Conservation (phyloP, 2,888 invertebrate genomes). For the Eupelmus urozonus region DNA sequence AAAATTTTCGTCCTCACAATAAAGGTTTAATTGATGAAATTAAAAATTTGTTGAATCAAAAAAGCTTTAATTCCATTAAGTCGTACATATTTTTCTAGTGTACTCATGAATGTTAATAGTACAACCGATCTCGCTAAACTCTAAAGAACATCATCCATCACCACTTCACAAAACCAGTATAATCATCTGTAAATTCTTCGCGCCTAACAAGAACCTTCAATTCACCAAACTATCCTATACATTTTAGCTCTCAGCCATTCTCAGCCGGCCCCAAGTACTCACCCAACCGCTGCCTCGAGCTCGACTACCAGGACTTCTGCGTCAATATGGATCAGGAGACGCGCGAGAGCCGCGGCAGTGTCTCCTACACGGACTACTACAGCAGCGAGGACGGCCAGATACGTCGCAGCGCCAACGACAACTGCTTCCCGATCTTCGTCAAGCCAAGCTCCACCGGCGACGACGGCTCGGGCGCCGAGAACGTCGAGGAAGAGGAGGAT, state of each 20-base stretch:
- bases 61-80: too few species aligned
- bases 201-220: too few species aligned
- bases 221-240: too few species aligned
- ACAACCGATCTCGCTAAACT: too few species aligned
- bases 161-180: too few species aligned
- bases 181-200: too few species aligned
- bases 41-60: too few species aligned
- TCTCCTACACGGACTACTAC: slow-evolving; percentile 76
- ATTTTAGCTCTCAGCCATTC: slow-evolving; percentile 66
- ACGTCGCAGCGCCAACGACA: slow-evolving; percentile 65
- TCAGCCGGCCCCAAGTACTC: slow-evolving; percentile 79
- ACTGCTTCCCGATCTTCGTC: slow-evolving; percentile 56
- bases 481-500: slow-evolving; percentile 74
- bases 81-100: too few species aligned
- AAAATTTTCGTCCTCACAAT: too few species aligned
- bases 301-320: slow-evolving; percentile 78
- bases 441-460: slow-evolving; percentile 52
- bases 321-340: slow-evolving; percentile 71
- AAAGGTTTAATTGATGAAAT: too few species aligned
- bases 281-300: slow-evolving; percentile 79
- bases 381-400: slow-evolving; percentile 76
- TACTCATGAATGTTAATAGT: too few species aligned
- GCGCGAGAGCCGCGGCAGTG: slow-evolving; percentile 74
- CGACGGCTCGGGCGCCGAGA: slow-evolving; percentile 63
- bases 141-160: too few species aligned